phyloP scores from a whole-genome alignment of 2,113 vertebrate species.

The Corynorhinus townsendii region DNA sequence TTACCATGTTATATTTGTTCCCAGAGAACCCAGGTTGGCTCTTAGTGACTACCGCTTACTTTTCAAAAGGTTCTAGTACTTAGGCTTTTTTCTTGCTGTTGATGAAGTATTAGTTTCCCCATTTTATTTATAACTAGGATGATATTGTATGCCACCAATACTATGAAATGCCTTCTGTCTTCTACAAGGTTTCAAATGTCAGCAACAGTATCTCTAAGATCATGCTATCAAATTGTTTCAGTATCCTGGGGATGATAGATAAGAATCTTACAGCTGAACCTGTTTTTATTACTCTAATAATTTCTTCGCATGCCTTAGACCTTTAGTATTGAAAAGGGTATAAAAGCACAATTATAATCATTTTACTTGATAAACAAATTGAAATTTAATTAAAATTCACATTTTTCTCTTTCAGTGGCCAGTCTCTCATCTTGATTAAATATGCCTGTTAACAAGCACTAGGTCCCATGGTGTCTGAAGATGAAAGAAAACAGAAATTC shows the following conservation, averaged over 20 bases:
- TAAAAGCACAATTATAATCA: neutral
- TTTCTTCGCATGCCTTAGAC: neutral
- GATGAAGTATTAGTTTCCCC: neutral
- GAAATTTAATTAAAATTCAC: conserved; percentile 10
- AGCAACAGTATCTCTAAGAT: neutral
- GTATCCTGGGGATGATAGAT: neutral
- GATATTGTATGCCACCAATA: neutral
- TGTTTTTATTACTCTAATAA: neutral
- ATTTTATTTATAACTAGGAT: neutral
- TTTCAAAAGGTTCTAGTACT: neutral
- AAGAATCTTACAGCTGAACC: neutral
- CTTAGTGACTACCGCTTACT: neutral
- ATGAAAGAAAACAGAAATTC: neutral
- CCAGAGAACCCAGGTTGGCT: neutral
- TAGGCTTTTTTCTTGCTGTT: neutral
- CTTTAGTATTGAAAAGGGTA: neutral
- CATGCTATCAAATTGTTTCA: neutral
- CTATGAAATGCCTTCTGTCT: neutral
- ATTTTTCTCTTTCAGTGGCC: neutral
- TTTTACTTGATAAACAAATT: conserved; percentile 32
- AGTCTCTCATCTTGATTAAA: neutral
- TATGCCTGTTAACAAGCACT: neutral
- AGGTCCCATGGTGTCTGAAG: neutral
- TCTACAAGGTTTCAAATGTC: neutral
- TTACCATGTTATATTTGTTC: neutral